These are phyloP conservation scores for Aelia acuminata DNA, from an alignment of 2,888 invertebrate genomes.

Conservation along the genomic window DNA sequence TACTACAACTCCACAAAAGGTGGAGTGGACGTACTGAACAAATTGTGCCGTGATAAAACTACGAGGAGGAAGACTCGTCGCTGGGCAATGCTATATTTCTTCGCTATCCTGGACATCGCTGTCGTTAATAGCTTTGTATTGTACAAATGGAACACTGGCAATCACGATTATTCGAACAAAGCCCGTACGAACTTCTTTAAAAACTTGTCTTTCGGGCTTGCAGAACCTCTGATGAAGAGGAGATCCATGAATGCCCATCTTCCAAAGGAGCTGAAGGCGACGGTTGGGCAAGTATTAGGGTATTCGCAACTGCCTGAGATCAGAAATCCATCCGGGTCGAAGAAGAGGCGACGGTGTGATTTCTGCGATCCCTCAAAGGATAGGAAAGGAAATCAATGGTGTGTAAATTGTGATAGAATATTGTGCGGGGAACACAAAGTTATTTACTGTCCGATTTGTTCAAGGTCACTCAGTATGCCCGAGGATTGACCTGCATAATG, in stretches of 20 bases:
- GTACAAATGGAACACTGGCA: conserved; percentile 45
- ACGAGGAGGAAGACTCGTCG: conserved; percentile 65
- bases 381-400: conserved; percentile 54
- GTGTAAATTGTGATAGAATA: conserved; percentile 42
- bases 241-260: conserved; percentile 7
- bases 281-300: conserved; percentile 2
- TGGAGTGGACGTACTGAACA: conserved; percentile 66
- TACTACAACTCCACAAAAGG: conserved; percentile 67
- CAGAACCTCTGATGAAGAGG: conserved; percentile 50
- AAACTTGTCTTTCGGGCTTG: conserved; percentile 36
- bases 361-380: conserved; percentile 50
- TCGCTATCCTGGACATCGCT: conserved; percentile 66
- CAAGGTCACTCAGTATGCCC: neutral
- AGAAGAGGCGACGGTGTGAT: conserved; percentile 56
- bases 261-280: conserved; percentile 4
- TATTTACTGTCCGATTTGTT: conserved; percentile 27
- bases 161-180: neutral
- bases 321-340: neutral
- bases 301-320: neutral
- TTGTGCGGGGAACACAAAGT: conserved; percentile 58
- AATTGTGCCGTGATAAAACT: conserved; percentile 66
- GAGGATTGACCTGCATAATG: neutral
- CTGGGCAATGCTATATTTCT: conserved; percentile 67
- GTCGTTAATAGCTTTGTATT: conserved; percentile 65
- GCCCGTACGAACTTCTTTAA: conserved; percentile 44